Evolutionary conservation across 2,797 vertebrate genomes (phyloP).

Genomic region (Petrocephalus sullivani): DNA sequence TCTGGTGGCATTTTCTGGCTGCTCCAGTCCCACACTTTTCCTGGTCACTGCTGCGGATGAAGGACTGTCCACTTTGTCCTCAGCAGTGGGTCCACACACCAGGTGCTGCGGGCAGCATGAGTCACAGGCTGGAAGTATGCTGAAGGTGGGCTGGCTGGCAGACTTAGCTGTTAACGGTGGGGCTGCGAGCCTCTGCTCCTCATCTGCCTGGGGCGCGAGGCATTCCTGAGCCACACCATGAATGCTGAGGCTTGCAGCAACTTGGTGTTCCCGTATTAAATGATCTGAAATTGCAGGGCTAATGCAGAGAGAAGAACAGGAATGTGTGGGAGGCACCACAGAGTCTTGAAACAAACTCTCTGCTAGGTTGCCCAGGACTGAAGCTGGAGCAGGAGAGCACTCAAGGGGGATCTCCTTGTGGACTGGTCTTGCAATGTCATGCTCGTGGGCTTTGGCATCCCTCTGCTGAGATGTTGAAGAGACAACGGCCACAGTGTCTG

Average conservation of each 20-base stretch:
- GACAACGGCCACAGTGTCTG: slow-evolving; percentile 37
- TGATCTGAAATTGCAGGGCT: background rate
- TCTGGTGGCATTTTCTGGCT: background rate
- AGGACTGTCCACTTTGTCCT: background rate
- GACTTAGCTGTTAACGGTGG: background rate
- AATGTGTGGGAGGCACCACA: background rate
- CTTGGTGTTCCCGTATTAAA: slow-evolving; percentile 25
- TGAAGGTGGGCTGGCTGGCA: background rate
- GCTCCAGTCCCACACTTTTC: background rate
- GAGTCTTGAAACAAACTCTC: slow-evolving; percentile 30
- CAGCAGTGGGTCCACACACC: background rate
- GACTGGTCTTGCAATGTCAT: slow-evolving; percentile 35
- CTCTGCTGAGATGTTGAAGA: slow-evolving; percentile 36
- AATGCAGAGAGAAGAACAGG: slow-evolving; percentile 9
- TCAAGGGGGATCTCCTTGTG: slow-evolving; percentile 30
- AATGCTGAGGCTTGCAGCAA: slow-evolving; percentile 9
- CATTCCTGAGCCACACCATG: slow-evolving; percentile 19
- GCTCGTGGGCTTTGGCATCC: slow-evolving; percentile 37
- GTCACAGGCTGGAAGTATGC: background rate
- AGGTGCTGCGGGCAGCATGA: background rate
- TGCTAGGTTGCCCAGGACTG: slow-evolving; percentile 31
- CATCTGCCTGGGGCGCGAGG: slow-evolving; percentile 18
- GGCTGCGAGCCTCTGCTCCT: slow-evolving; percentile 13
- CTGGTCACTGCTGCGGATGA: background rate
- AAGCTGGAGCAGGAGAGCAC: slow-evolving; percentile 27